phyloP scores from a whole-genome alignment of 2,888 invertebrate species.

The Dastarcus helophoroides region DNA sequence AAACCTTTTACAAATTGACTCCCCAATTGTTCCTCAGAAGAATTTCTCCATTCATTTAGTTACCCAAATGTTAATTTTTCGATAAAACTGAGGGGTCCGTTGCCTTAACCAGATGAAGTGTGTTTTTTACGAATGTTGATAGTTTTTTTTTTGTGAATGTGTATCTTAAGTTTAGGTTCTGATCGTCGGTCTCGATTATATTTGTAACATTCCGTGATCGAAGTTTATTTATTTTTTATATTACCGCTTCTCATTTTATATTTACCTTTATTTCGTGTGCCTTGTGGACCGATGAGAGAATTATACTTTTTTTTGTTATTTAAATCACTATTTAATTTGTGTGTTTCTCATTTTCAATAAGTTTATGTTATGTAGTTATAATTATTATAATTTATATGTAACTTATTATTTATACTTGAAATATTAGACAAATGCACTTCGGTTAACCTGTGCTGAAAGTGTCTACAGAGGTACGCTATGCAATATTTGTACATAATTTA shows the following conservation, averaged over 20 bases:
- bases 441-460: slow-evolving; percentile 6
- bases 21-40: too few species aligned
- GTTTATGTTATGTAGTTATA: slow-evolving; percentile 40
- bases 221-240: slow-evolving; percentile 30
- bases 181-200: slow-evolving; percentile 35
- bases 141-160: slow-evolving; percentile 28
- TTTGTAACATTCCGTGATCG: slow-evolving; percentile 33
- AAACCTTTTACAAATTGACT: too few species aligned
- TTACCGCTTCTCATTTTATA: slow-evolving; percentile 29
- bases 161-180: slow-evolving; percentile 30
- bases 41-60: too few species aligned
- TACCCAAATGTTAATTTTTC: too few species aligned
- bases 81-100: slow-evolving; percentile 6
- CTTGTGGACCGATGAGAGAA: slow-evolving; percentile 34
- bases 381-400: slow-evolving; percentile 41
- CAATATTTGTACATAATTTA: slow-evolving; percentile 37
- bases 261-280: slow-evolving; percentile 24
- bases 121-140: slow-evolving; percentile 37
- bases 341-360: slow-evolving; percentile 35
- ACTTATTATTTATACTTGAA: slow-evolving; percentile 37
- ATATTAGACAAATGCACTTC: slow-evolving; percentile 10
- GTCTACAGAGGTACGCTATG: slow-evolving; percentile 14
- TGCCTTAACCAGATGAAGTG: slow-evolving; percentile 24
- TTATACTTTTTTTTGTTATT: slow-evolving; percentile 38
- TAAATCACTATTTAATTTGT: slow-evolving; percentile 39